Evolutionary conservation across 2,113 vertebrate genomes (phyloP).

Genomic region (Daphoenositta chrysoptera): DNA sequence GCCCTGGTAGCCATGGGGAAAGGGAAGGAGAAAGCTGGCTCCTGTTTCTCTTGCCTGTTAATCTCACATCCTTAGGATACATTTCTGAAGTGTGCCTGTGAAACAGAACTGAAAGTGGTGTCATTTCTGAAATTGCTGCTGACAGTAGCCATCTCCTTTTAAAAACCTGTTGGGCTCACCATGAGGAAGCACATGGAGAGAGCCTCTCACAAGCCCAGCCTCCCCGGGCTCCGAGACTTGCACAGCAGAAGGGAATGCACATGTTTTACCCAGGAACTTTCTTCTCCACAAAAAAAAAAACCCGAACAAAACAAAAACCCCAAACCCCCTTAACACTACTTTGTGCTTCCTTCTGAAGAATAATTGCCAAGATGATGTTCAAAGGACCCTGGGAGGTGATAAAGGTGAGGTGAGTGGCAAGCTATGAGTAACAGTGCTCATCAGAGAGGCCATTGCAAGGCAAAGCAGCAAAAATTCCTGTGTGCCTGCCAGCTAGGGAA

Average conservation of each 20-base stretch:
- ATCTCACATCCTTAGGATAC: neutral
- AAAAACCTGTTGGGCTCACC: neutral
- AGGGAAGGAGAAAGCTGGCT: neutral
- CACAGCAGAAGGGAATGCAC: neutral
- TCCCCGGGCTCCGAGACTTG: accelerated
- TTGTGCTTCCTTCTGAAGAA: neutral
- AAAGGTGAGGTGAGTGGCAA: neutral
- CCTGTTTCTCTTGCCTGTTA: neutral
- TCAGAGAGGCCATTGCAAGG: neutral
- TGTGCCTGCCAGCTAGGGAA: neutral
- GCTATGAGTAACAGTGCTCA: neutral
- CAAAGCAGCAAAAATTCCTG: neutral
- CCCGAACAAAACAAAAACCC: neutral
- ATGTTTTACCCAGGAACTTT: neutral
- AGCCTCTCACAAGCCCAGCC: neutral
- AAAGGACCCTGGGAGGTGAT: neutral
- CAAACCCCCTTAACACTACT: neutral
- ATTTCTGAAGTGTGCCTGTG: neutral
- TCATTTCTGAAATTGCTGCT: neutral
- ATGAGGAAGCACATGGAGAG: neutral
- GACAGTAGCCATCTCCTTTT: neutral
- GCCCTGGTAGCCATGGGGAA: neutral
- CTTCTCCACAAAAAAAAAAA: neutral
- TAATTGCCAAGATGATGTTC: neutral
- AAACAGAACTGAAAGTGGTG: neutral